Evolutionary conservation across 2,113 vertebrate genomes (phyloP), one percentile per base, ranked within the genome.

Genomic region (Puma concolor): DNA sequence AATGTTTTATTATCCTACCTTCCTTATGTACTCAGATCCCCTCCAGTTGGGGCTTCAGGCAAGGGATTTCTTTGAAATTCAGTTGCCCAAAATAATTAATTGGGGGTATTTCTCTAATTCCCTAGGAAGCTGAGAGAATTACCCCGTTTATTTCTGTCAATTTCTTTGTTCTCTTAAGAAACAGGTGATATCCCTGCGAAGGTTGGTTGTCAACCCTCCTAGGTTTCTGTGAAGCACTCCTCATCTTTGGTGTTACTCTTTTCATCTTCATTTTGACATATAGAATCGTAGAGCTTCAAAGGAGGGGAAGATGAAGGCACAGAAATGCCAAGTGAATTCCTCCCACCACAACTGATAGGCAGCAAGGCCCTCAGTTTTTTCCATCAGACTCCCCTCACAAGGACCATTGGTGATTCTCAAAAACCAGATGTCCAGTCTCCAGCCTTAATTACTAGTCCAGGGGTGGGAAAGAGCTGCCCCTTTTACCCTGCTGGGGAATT

Each of bases 91-190:
- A 92, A 44, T 80, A 13, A 69, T 60, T 63, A 86, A 82, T 17
- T 69, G 44, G 41, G 23, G 5, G 23, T 54, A 27, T 90, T 76
- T 95, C 11, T 76, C 15, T 94, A 23, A 27, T 86, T 86, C 29
- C 38, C 12, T 48, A 90, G 57, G 31, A 52, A 86, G 31, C 77
- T 82, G 54, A 44, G 44, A 92, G 11, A 77, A 82, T 86, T 66
- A 38, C 31, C 71, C 41, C 76, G 84, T 50, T 86, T 44, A 82
- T 90, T 86, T 52, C 86, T 83, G 27, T 77, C 82, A 17, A 8
- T 95, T 82, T 93, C n/a, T 96, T 90, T 93, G 23, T 17, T 91
- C 9, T 96, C 31, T 95, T 91, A 41, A 88, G 76, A 90, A 67
- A 83, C 5, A 57, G 74, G 7, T 50, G 64, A 7, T 91, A 71